Conservation (phyloP, 2,888 invertebrate species). For the Cloeon dipterum region DNA sequence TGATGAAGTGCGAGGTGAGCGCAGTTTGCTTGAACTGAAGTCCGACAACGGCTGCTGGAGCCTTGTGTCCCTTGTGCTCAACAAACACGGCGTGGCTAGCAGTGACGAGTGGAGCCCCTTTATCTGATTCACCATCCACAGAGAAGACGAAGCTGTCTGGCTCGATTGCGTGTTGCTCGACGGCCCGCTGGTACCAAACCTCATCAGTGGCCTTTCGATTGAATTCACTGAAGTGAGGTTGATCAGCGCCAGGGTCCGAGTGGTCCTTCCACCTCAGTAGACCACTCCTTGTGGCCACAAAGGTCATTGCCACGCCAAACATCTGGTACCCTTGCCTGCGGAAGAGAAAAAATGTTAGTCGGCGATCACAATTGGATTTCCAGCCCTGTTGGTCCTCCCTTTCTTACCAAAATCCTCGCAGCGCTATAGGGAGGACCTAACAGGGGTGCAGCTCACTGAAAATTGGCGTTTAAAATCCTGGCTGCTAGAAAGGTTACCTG, state of each 20-base stretch:
- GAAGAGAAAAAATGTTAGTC: background rate
- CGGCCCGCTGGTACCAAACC: constrained; percentile 75
- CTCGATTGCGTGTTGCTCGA: constrained; percentile 69
- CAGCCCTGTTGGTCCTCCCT: no score
- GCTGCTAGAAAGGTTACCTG: no score
- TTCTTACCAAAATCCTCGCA: no score
- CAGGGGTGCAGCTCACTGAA: no score
- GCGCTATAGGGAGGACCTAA: no score
- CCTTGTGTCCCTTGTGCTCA: constrained; percentile 57
- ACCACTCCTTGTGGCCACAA: constrained; percentile 78
- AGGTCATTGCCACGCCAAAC: constrained; percentile 62
- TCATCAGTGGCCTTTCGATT: constrained; percentile 67
- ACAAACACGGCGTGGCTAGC: constrained; percentile 83
- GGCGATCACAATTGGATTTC: no score
- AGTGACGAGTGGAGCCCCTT: constrained; percentile 38
- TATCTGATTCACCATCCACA: constrained; percentile 51
- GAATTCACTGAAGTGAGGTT: constrained; percentile 45
- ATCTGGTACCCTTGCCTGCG: constrained; percentile 70
- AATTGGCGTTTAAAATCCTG: no score
- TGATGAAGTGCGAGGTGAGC: constrained; percentile 61
- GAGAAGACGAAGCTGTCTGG: constrained; percentile 82
- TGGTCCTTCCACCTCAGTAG: constrained; percentile 72
- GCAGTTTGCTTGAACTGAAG: constrained; percentile 67
- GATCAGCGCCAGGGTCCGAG: constrained; percentile 14
- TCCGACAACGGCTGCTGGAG: constrained; percentile 82